Base-by-base conservation (phyloP, 1,140 invertebrate species). In the Pachyrhynchus sulphureomaculatus region DNA sequence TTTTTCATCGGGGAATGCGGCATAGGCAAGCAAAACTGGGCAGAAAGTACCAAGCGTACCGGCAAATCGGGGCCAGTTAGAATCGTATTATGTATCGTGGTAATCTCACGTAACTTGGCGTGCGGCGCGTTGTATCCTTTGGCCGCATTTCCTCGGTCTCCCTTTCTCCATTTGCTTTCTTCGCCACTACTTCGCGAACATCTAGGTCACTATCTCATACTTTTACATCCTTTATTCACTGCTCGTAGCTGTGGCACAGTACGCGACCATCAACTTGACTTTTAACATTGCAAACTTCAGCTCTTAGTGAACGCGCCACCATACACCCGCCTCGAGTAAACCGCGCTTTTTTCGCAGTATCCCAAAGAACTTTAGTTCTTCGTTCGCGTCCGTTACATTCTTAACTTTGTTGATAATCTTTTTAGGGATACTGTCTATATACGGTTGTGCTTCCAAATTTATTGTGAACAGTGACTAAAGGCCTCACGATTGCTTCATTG, bases 171-270 rank as follows among this genome's bases (percentile, higher is more conserved):
- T 49, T 62, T 62, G 73, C 73, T 75, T 75, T 75, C 73, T 72
- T 75, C 72, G 68, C 72, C 70, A 69, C 72, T 71, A 72, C 69
- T 72, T 73, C 66, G 68, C 69, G 64, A 65, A 57, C 70, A 72
- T 74, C 66, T 75, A 70, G 73, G 73, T 75, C 73, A 75, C 72
- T 75, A 74, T 73, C 72, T 73, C 73, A 71, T 67, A 75, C 73
- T 75, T 74, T 74, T 74, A 74, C 72, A 72, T 70, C 68, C 69
- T 70, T 62, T 62, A 55, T 55, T 55, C 51, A 44, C 60, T 49
- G 60, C 66, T 64, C 47, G 37, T 59, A 48, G 58, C 52, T 56
- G 41, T 41, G 55, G 53, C 48, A 62, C 53, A 62, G 60, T 62
- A 55, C 62, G 21, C 34, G 51, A 17, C 51, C 51, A 42, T 54